A percentile compares a stretch with the other conserved stretches of the same genome.
phyloP scores from a whole-genome alignment of 2,888 invertebrate genomes.

The Chalcis sispes region DNA sequence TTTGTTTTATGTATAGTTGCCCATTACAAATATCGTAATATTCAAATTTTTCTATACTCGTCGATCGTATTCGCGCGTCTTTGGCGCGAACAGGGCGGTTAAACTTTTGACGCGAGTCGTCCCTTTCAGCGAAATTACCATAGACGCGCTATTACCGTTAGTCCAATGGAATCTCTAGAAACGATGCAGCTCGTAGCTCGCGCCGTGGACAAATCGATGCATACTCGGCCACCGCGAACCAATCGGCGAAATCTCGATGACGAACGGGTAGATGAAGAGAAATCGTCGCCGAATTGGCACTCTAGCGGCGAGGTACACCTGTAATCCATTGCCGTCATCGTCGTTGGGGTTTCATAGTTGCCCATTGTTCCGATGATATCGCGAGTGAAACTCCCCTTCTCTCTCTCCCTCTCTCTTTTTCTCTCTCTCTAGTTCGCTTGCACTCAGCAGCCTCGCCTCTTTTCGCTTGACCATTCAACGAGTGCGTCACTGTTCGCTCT shows the following conservation, averaged over 20 bases:
- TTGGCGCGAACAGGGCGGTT: background rate
- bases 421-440: background rate
- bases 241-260: background rate
- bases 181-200: background rate
- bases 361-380: constrained; percentile 8
- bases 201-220: constrained; percentile 18
- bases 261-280: background rate
- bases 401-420: background rate
- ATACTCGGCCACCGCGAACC: background rate
- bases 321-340: constrained; percentile 42
- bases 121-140: constrained; percentile 13
- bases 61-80: background rate
- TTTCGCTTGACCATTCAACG: background rate
- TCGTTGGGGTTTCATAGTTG: background rate
- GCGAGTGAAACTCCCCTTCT: background rate
- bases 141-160: background rate
- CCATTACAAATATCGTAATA: no score
- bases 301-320: constrained; percentile 28
- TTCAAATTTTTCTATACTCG: no score
- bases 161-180: constrained; percentile 8
- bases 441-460: background rate
- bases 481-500: constrained; percentile 2
- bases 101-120: constrained; percentile 12
- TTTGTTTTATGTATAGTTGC: background rate
- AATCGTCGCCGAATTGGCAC: constrained; percentile 28